Evolutionary conservation across 2,888 invertebrate species (phyloP).

Genomic region (Proisotoma minuta): DNA sequence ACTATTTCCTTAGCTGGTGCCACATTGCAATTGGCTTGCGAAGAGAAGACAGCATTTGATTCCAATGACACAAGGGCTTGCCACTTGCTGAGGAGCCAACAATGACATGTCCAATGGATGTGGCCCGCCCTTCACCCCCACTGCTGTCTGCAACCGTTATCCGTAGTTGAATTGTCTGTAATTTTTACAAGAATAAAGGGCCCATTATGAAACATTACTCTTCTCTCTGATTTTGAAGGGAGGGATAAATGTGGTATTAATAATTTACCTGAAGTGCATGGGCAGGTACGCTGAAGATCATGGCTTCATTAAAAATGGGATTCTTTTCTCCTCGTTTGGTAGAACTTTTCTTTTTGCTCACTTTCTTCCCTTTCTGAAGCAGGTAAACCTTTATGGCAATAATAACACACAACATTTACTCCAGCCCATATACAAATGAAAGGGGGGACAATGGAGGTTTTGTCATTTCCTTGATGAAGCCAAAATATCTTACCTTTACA

Average conservation of each 20-base stretch:
- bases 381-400: constrained; percentile 63
- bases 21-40: constrained; percentile 80
- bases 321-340: constrained; percentile 68
- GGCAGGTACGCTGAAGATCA: constrained; percentile 75
- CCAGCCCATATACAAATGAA: not conserved
- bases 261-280: constrained; percentile 61
- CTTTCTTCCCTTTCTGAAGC: constrained; percentile 72
- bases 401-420: constrained; percentile 2
- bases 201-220: not conserved
- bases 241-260: too few relatives aligned
- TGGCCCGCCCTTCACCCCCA: constrained; percentile 55
- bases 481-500: constrained; percentile 60
- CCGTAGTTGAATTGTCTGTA: constrained; percentile 67
- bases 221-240: too few relatives aligned
- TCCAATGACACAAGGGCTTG: constrained; percentile 71
- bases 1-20: constrained; percentile 64
- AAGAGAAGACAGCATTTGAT: constrained; percentile 73
- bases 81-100: constrained; percentile 70
- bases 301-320: constrained; percentile 77
- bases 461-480: not conserved
- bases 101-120: constrained; percentile 73
- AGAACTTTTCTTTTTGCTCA: constrained; percentile 75
- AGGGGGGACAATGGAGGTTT: not conserved
- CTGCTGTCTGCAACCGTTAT: constrained; percentile 57
- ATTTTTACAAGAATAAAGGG: not conserved